A percentile compares a stretch with the other conserved stretches of the same genome.
Evolutionary conservation across 2,888 invertebrate genomes (phyloP).

Genomic region (Drosophila pegasa): DNA sequence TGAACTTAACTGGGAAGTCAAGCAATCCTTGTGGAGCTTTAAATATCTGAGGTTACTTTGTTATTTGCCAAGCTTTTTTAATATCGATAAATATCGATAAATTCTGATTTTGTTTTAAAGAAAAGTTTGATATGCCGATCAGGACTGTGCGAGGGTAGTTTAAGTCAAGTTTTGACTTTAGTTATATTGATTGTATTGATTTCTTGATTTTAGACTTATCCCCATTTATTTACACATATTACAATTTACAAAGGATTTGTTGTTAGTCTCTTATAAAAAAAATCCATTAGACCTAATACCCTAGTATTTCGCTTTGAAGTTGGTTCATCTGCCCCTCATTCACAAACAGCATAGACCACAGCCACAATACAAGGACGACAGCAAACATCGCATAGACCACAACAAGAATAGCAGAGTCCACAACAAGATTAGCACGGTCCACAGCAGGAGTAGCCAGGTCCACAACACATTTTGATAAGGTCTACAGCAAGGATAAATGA

Average conservation of each 20-base stretch:
- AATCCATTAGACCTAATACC: too few species aligned
- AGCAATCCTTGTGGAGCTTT: too few species aligned
- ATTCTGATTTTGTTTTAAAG: too few species aligned
- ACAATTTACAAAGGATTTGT: not conserved
- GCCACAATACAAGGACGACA: too few species aligned
- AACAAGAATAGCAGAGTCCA: not conserved
- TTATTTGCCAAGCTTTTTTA: too few species aligned
- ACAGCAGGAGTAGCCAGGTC: constrained; percentile 7
- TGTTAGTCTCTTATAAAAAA: not conserved
- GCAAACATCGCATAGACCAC: constrained; percentile 10
- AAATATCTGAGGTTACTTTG: not conserved
- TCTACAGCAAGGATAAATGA: not conserved
- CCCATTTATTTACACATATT: not conserved
- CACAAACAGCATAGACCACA: constrained; percentile 20
- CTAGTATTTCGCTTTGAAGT: constrained; percentile 19
- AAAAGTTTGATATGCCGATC: not conserved
- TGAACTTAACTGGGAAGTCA: not conserved
- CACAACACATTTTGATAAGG: constrained; percentile 19
- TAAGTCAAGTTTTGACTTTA: too few species aligned
- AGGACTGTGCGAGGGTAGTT: too few species aligned
- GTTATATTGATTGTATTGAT: too few species aligned
- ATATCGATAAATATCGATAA: not conserved
- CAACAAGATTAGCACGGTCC: constrained; percentile 1
- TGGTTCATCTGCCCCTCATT: not conserved
- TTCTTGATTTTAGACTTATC: not conserved